Conservation (phyloP, 2,797 vertebrate genomes). For the Neosalanx taihuensis region DNA sequence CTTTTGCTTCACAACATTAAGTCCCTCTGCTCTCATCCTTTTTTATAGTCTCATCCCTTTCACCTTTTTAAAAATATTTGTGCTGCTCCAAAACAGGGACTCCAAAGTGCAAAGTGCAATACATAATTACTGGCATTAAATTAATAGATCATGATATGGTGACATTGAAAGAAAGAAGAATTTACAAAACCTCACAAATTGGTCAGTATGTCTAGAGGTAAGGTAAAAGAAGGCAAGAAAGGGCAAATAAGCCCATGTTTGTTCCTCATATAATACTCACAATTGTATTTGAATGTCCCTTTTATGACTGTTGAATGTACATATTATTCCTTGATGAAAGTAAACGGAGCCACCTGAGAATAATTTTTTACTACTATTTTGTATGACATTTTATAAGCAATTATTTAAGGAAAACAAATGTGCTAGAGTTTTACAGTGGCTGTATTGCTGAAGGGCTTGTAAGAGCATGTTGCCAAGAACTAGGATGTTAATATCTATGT, state of each 20-base stretch:
- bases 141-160: no score
- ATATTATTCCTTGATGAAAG: slow-evolving; percentile 13
- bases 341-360: neutral
- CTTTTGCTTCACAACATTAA: neutral
- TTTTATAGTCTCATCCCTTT: neutral
- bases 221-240: no score
- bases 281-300: slow-evolving; percentile 12
- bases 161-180: no score
- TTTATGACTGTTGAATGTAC: slow-evolving; percentile 14
- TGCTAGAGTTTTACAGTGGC: slow-evolving; percentile 23
- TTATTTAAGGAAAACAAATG: slow-evolving; percentile 16
- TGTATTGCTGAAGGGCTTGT: slow-evolving; percentile 32
- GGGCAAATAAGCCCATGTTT: no score
- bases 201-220: no score
- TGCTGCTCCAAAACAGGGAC: no score
- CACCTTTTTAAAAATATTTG: neutral
- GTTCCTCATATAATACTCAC: slow-evolving; percentile 14
- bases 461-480: slow-evolving; percentile 26
- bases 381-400: neutral
- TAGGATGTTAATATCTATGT: slow-evolving; percentile 19
- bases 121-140: neutral
- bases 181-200: no score
- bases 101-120: neutral
- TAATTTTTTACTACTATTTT: neutral
- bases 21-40: neutral